Percentiles rank a stretch among this genome's conserved stretches.
Conservation (phyloP, 1,140 invertebrate species). For the Hydropsyche tenuis region DNA sequence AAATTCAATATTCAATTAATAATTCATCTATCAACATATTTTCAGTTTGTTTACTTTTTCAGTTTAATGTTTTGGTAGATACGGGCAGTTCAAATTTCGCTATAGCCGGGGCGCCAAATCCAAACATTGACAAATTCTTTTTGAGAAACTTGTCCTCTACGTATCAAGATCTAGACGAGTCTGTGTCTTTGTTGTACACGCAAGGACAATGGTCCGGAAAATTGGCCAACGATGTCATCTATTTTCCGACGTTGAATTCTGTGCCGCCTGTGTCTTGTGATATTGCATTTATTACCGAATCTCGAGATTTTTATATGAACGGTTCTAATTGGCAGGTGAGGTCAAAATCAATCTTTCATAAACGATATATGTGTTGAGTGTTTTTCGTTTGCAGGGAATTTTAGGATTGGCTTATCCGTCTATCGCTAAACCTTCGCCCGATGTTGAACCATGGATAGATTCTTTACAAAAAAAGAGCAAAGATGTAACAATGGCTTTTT, state of each 20-base stretch:
- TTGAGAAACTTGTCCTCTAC: slow-evolving; percentile 33
- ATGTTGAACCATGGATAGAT: slow-evolving; percentile 47
- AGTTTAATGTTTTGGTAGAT: slow-evolving; percentile 49
- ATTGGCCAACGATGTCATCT: slow-evolving; percentile 44
- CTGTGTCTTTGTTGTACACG: slow-evolving; percentile 43
- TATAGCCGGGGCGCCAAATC: slow-evolving; percentile 43
- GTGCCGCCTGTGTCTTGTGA: slow-evolving; percentile 45
- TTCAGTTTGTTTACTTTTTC: slow-evolving; percentile 22
- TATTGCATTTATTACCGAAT: slow-evolving; percentile 45
- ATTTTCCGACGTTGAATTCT: slow-evolving; percentile 48
- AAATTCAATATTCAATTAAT: too few species aligned
- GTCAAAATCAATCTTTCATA: background rate
- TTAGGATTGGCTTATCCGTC: slow-evolving; percentile 48
- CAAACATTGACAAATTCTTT: slow-evolving; percentile 46
- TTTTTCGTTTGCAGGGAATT: slow-evolving; percentile 43
- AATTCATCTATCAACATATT: too few species aligned
- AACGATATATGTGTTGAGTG: background rate
- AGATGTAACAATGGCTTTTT: slow-evolving; percentile 49
- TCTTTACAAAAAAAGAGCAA: slow-evolving; percentile 48
- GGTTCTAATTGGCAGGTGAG: slow-evolving; percentile 49
- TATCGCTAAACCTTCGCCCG: slow-evolving; percentile 43
- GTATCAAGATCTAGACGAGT: slow-evolving; percentile 28
- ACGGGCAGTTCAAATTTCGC: slow-evolving; percentile 49
- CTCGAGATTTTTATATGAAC: slow-evolving; percentile 47
- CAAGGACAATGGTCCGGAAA: slow-evolving; percentile 46